Evolutionary conservation across 2,888 invertebrate species (phyloP).

Genomic region (Lepidonotus clava): DNA sequence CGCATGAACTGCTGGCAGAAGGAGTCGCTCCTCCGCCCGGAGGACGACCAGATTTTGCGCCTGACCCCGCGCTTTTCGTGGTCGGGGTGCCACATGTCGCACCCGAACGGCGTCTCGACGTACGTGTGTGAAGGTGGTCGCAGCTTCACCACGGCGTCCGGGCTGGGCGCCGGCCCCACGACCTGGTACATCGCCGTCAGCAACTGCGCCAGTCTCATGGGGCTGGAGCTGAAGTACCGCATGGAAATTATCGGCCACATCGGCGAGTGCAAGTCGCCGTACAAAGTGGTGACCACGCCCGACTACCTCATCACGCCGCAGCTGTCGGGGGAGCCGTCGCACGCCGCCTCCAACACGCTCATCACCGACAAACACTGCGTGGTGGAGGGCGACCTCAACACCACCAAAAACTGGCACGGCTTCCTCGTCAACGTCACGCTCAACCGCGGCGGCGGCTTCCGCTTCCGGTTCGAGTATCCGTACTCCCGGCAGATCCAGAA

Average conservation of each 20-base stretch:
- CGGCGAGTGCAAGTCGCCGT: conserved; percentile 60
- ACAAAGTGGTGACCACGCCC: conserved; percentile 43
- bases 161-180: conserved; percentile 53
- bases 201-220: conserved; percentile 62
- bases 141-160: conserved; percentile 60
- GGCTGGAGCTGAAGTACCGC: conserved; percentile 63
- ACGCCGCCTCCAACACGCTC: conserved; percentile 44
- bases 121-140: conserved; percentile 63
- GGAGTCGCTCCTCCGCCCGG: conserved; percentile 61
- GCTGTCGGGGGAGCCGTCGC: conserved; percentile 21
- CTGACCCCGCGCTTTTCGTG: conserved; percentile 64
- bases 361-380: conserved; percentile 57
- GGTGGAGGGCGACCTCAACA: conserved; percentile 62
- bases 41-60: conserved; percentile 64
- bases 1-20: conserved; percentile 66
- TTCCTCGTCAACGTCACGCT: conserved; percentile 63
- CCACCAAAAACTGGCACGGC: conserved; percentile 64
- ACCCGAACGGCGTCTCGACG: conserved; percentile 59
- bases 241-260: conserved; percentile 63
- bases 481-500: conserved; percentile 59
- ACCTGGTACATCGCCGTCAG: conserved; percentile 65
- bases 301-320: background rate
- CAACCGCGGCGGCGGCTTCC: conserved; percentile 60
- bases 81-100: conserved; percentile 64
- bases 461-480: conserved; percentile 62